A percentile compares a stretch with the other conserved stretches of the same genome.
phyloP scores from a whole-genome alignment of 2,888 invertebrate species.

The Diaphora mendica region DNA sequence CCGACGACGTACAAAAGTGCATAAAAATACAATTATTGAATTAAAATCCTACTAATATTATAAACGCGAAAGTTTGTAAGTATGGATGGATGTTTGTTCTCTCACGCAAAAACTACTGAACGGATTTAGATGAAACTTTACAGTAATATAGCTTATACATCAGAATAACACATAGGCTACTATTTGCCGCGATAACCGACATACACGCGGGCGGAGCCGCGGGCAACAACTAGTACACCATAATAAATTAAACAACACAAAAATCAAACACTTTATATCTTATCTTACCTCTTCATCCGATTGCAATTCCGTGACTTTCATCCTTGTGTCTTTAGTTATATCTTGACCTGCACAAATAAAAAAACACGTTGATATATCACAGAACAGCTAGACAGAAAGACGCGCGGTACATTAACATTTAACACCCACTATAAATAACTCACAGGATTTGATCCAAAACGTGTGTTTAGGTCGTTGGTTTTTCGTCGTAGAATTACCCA shows the following conservation, averaged over 20 bases:
- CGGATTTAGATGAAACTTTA: too few species aligned
- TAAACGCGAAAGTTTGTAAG: too few species aligned
- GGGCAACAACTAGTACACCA: too few species aligned
- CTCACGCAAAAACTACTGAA: too few species aligned
- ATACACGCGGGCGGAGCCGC: too few species aligned
- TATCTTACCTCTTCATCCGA: conserved; percentile 80
- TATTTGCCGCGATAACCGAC: too few species aligned
- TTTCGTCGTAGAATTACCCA: conserved; percentile 77
- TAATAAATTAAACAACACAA: not conserved
- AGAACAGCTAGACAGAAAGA: conserved; percentile 60
- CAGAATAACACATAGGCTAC: too few species aligned
- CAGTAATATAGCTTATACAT: too few species aligned
- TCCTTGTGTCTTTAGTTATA: conserved; percentile 82
- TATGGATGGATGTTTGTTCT: too few species aligned
- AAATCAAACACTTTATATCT: not conserved
- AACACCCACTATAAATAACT: conserved; percentile 66
- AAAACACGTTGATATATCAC: conserved; percentile 52
- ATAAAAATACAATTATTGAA: not conserved
- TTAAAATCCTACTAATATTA: too few species aligned
- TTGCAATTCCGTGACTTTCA: conserved; percentile 80
- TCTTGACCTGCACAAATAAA: conserved; percentile 81
- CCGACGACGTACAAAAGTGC: too few species aligned
- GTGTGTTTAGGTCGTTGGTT: conserved; percentile 62
- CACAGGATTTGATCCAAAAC: conserved; percentile 74
- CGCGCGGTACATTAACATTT: conserved; percentile 53